Percentiles rank a stretch among this genome's conserved stretches.
These are phyloP conservation scores for Thalassoma bifasciatum DNA, from an alignment of 2,113 vertebrate genomes.

Conservation along the genomic window DNA sequence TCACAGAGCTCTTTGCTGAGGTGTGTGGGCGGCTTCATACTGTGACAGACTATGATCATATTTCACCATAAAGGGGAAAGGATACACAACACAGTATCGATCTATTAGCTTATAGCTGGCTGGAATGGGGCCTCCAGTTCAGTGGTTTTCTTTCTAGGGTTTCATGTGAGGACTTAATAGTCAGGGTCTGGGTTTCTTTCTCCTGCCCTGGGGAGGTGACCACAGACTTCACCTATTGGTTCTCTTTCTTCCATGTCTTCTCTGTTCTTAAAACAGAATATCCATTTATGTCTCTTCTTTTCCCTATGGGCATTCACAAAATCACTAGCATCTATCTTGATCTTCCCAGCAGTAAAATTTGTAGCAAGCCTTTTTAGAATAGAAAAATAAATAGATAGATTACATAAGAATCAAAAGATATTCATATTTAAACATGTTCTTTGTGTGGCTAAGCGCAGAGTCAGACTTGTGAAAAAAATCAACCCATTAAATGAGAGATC, in stretches of 20 bases:
- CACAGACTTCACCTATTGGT: conserved; percentile 2
- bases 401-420: too few relatives aligned
- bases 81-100: conserved; percentile 24
- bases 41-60: conserved; percentile 50
- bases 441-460: too few relatives aligned
- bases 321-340: background rate
- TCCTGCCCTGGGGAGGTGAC: conserved; percentile 10
- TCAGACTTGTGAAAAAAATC: too few relatives aligned
- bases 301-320: conserved; percentile 1
- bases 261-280: background rate
- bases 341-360: background rate
- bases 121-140: conserved; percentile 30
- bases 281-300: conserved; percentile 16
- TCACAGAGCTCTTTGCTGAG: conserved; percentile 18
- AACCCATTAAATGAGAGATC: too few relatives aligned
- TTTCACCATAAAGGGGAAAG: conserved; percentile 37
- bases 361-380: background rate
- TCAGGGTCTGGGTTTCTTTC: conserved; percentile 9
- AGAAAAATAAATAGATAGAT: too few relatives aligned
- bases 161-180: conserved; percentile 18
- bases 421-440: too few relatives aligned
- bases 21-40: conserved; percentile 25
- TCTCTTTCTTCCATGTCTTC: conserved; percentile 2
- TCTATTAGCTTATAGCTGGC: conserved; percentile 23
- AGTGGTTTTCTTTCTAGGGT: conserved; percentile 18